A percentile compares a stretch with the other conserved stretches of the same genome.
phyloP scores from a whole-genome alignment of 2,113 vertebrate genomes.

The Micromys minutus region DNA sequence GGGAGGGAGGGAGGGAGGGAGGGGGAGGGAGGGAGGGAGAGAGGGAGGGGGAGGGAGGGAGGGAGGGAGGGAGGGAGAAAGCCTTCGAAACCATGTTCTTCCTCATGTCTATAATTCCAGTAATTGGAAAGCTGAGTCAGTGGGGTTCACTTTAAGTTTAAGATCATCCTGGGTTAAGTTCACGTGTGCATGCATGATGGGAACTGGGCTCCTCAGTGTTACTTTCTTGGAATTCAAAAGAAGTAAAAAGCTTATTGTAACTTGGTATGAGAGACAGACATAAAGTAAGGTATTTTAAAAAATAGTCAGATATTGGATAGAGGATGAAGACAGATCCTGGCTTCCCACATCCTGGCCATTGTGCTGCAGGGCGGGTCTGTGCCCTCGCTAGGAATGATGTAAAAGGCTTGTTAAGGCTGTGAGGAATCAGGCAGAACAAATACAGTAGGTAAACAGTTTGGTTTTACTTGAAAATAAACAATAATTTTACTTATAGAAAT shows the following conservation, averaged over 20 bases:
- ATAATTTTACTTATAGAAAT: not conserved
- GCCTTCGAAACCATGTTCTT: not conserved
- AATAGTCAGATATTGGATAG: not conserved
- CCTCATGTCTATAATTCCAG: not conserved
- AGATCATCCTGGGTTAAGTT: not conserved
- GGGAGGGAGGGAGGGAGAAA: too few relatives aligned
- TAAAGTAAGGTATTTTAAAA: not conserved
- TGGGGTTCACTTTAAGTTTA: not conserved
- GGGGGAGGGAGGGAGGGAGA: too few relatives aligned
- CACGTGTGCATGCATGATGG: not conserved
- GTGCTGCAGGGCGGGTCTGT: not conserved
- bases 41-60: too few relatives aligned
- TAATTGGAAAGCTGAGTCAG: not conserved
- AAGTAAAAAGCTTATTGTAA: not conserved
- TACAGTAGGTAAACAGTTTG: not conserved
- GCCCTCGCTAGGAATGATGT: not conserved
- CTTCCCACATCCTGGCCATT: fast-evolving
- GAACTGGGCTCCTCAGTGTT: not conserved
- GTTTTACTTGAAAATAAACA: not conserved
- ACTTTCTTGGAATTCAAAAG: not conserved
- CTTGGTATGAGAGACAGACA: not conserved
- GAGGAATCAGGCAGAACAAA: not conserved
- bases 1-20: too few relatives aligned
- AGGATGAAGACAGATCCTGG: not conserved
- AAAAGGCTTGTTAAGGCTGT: not conserved